Evolutionary conservation across 2,797 vertebrate genomes (phyloP), one percentile per base, ranked within the genome.

Genomic region (Bovichtus diacanthus): DNA sequence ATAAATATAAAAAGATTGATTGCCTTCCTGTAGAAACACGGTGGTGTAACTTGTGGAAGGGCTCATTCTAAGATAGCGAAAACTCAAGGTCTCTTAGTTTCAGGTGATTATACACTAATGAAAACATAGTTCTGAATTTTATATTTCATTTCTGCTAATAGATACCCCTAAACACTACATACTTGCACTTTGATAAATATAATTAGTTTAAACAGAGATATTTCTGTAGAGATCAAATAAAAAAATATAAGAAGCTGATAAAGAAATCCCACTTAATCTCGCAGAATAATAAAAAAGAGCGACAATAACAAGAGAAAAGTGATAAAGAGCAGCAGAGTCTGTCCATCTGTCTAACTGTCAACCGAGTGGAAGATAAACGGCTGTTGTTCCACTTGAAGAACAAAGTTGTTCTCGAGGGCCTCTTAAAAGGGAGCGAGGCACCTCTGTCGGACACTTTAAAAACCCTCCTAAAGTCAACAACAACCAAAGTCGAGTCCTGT

Each of bases 381-480:
- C 80, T 81, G 80, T 82, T 78, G 89, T 90, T 91, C 81, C 85
- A 78, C 90, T 88, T 73, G 46, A 81, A 88, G 86, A 88, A 80
- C 80, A 90, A 87, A 79, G 87, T 83, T 76, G 23, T 82, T 86
- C 86, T 89, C 70, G 6, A 88, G 82, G 82, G 79, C 80, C 86
- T 86, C 86, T 86, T 88, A 50, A 77, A 87, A 70, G 78, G 81
- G 72, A 86, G 76, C n/a, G 44, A 74, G 70, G 68, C 70, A 66
- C 79, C 70, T 75, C 74, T 31, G 23, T 68, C 66, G 54, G 59
- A 84, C 77, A 73, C 83, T 86, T 83, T 76, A 67, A 77, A 82
- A 89, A 83, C 71, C 59, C 76, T 76, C 56, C 81, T 81, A 91
- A 90, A 77, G 85, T 91, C 88, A 91, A 92, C 87, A 92, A 79